Evolutionary conservation across 2,113 vertebrate genomes (phyloP), one percentile per base, ranked within the genome.

Genomic region (Eublepharis macularius): DNA sequence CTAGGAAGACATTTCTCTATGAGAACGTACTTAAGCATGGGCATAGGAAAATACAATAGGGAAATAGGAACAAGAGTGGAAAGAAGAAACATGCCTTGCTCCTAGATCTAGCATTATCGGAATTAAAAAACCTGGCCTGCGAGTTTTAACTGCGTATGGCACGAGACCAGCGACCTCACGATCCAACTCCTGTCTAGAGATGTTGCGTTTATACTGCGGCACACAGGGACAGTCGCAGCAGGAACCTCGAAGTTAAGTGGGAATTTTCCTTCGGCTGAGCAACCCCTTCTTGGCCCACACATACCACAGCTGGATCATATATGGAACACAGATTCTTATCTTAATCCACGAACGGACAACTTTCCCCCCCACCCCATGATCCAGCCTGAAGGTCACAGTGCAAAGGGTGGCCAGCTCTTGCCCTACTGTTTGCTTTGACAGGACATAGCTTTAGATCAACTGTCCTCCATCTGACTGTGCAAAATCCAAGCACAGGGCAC

Each of bases 1-100:
- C 98, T 99, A 91, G 39, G 85, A 78, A 84, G 63, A 90, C 17
- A 93, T 86, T 76, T 65, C 19, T 63, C 43, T 0, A 4, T 12
- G 54, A 43, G 17, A 70, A 57, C 34, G n/a, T 63, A 36, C 29
- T 74, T 74, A 43, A 14, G 39, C 63, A 32, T 2, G 4, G 65
- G 7, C 6, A 60, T 19, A 78, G 16, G 19, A 26, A 2, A 21
- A 32, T 11, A 70, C 39, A 17, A 36, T n/a, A 13, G 6, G 9
- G 65, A 11, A n/a, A 66, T 4, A 6, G 60, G 60, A 63, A 29
- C 60, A 63, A 63, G 34, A 5, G n/a, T 19, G 69, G 17, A 34
- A 36, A 16, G 14, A 41, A 29, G 19, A 65, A 36, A 14, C 29
- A 45, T 7, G 47, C 17, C 19, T 36, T 24, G 2, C 41, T 47